phyloP scores from a whole-genome alignment of 2,888 invertebrate genomes.

The Hypomecis atomaria region DNA sequence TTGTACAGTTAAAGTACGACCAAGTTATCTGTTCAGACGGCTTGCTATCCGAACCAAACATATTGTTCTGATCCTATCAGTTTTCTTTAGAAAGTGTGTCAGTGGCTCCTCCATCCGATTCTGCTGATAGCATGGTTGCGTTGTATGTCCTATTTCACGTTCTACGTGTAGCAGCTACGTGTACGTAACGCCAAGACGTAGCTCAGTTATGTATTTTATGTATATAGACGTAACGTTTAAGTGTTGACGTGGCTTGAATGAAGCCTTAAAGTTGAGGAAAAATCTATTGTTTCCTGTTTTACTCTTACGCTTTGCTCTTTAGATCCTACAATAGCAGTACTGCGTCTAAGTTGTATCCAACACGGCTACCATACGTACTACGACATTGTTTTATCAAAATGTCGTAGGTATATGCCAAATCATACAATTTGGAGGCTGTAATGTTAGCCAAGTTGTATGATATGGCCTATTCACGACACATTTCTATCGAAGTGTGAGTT shows the following conservation, averaged over 20 bases:
- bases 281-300: neutral
- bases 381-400: no score
- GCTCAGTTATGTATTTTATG: slow-evolving; percentile 44
- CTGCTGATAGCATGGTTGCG: neutral
- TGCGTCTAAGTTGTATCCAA: no score
- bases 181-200: slow-evolving; percentile 54
- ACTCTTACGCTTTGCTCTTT: neutral
- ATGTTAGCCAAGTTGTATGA: no score
- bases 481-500: no score
- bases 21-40: neutral
- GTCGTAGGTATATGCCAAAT: no score
- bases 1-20: slow-evolving; percentile 57
- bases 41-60: neutral
- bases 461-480: no score
- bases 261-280: neutral
- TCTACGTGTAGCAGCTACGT: slow-evolving; percentile 68
- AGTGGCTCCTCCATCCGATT: neutral
- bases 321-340: neutral
- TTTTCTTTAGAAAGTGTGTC: neutral
- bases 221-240: slow-evolving; percentile 3
- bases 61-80: no score
- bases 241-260: neutral
- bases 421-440: no score
- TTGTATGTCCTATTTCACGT: slow-evolving; percentile 70
- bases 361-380: no score